Base-by-base conservation (phyloP, 2,888 invertebrate species). In the Blastobasis adustella region DNA sequence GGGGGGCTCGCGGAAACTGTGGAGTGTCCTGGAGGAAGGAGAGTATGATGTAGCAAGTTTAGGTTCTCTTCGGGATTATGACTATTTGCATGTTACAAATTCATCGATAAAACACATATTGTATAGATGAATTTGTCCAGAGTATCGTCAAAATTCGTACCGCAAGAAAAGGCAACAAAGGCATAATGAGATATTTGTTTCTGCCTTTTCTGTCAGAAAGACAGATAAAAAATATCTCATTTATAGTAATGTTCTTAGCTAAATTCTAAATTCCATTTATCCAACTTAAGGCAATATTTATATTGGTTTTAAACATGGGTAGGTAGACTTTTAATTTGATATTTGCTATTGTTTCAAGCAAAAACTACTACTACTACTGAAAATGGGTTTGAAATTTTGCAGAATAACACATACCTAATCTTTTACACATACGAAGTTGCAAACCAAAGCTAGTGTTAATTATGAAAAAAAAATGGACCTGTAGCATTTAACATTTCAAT, bases 1-100 rank as follows among this genome's bases (percentile, higher is more conserved):
- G 56, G 51, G 47, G 55, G 55, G 59, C 53, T 50, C 59, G 49
- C 50, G 48, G 53, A 58, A 63, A 49, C 59, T 54, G 52, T 71
- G 57, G 69, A 69, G 62, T 49, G 53, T 50, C 63, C 44, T 51
- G 23, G 10, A 7, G 5, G 2, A 42, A 5, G 10, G n/a, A 5
- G 38, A n/a, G 9, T 9, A 7, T 5, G 5, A 36, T 39, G 10
- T 23, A 41, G 38, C 3, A 39, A 5, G 5, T 37, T 4, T 38
- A 10, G 38, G 9, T 10, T 37, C 6, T 6, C 4, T 6, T 4
- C 36, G 1, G 1, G 6, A 36, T 6, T 23, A 6, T 6, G 6
- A 23, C 5, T 45, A 5, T 8, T 8, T 44, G 6, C 10, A n/a
- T n/a, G n/a, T 44, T n/a, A 44, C 44, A 5, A 8, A 44, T 10